Base-by-base conservation (phyloP, 2,113 vertebrate species). In the Lepus europaeus region DNA sequence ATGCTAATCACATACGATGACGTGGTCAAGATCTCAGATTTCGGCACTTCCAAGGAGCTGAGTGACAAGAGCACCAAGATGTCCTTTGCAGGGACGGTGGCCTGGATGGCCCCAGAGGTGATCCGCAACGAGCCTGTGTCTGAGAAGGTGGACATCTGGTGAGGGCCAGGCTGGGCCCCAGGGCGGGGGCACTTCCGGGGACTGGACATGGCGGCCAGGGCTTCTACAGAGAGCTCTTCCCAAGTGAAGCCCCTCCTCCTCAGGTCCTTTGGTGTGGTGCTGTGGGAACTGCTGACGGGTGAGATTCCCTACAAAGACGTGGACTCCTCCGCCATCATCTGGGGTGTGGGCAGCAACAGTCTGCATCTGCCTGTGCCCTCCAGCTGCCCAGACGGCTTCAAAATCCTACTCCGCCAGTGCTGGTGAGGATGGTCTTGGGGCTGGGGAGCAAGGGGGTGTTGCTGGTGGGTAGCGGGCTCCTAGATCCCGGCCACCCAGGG, bases 131-230 rank as follows among this genome's bases (percentile, higher is more conserved):
- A 99, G 95, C 99, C 99, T 0, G 99, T 99, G 69, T 99, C 99
- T 0, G 99, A 99, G 98, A 99, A 99, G 98, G 99, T 99, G 29
- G 99, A 99, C 97, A 99, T 99, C 98, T 99, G 99, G 99, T 99
- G 98, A 98, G 99, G 82, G 23, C 51, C 0, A 1, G 6, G 80
- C 33, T 93, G 23, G 92, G 80, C 51, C 51, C 51, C 8, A 87
- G 33, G 13, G 22, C 27, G 23, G 19, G 20, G 29, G 29, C 25
- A 39, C 22, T 61, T 27, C 8, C 7, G 36, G 22, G 33, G 39
- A 16, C 12, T 59, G 4, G 13, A 36, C 2, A 8, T 13, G 61
- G 61, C 36, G 53, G 53, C 14, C 53, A 86, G 49, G 76, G 64
- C 23, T 16, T 86, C 82, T 85, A 31, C 73, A 88, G 25, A 72